These are phyloP conservation scores for Lasius fuliginosus DNA, from an alignment of 2,888 invertebrate genomes.

Conservation along the genomic window DNA sequence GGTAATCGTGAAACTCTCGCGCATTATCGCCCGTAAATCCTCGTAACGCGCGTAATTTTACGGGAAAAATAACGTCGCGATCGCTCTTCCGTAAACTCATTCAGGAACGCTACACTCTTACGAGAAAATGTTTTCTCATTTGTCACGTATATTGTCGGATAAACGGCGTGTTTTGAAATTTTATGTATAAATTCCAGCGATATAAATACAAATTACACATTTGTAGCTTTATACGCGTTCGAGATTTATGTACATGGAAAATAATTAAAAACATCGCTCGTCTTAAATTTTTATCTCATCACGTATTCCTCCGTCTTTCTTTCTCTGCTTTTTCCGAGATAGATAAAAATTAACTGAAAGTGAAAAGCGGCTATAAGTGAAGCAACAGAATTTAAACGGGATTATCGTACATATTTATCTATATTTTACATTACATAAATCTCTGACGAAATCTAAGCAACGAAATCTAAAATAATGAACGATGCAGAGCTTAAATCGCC, in stretches of 20 bases:
- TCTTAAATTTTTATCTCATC: not conserved
- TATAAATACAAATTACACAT: not conserved
- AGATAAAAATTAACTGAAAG: not conserved
- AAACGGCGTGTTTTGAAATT: not conserved
- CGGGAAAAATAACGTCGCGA: not conserved
- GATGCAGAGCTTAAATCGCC: not conserved
- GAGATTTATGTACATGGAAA: not conserved
- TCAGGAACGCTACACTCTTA: not conserved
- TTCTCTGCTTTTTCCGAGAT: not conserved
- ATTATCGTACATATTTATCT: not conserved
- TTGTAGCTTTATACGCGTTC: not conserved
- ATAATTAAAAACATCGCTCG: not conserved
- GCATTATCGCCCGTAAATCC: slow-evolving; percentile 33
- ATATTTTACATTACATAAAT: slow-evolving; percentile 32
- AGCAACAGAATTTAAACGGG: not conserved
- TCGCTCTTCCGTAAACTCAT: slow-evolving; percentile 19
- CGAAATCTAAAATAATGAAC: not conserved
- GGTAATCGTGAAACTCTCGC: slow-evolving; percentile 2
- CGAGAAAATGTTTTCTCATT: not conserved
- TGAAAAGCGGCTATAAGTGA: not conserved
- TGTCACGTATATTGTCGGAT: not conserved
- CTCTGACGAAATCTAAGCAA: not conserved
- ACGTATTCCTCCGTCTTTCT: not conserved
- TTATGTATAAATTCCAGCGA: not conserved
- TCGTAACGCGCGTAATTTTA: slow-evolving; percentile 28